Base-by-base conservation (phyloP, 2,113 vertebrate genomes). In the Bubo blakistoni region DNA sequence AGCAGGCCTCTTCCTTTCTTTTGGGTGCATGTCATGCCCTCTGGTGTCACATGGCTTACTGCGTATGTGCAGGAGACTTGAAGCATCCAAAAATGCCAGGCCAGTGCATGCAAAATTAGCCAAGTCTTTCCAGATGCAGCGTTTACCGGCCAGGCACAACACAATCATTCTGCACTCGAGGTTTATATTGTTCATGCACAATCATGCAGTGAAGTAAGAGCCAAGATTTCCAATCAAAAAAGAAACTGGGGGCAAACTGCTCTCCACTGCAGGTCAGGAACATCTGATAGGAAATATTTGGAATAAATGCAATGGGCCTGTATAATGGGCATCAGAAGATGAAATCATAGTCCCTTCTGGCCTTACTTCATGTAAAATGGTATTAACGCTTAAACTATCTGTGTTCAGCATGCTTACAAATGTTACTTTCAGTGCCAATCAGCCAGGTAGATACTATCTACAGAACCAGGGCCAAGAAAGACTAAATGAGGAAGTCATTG, bases 391-490 rank as follows among this genome's bases (percentile, higher is more conserved):
- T 87, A 32, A 89, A 57, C 8, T 55, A 8, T 55, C 78, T 61
- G 10, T 61, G 44, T 76, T 94, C 77, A 69, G 38, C 6, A 3
- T 12, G 26, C 77, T 70, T 92, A 42, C 69, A 91, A 84, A 52
- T 6, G 19, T 69, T 77, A 21, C 21, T 94, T 87, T 76, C 78
- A 44, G 36, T 82, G 91, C 89, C 78, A 76, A 18, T 24, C 81
- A 66, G 52, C 27, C 62, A 70, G 36, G 71, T 77, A 95, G 96
- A 96, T 96, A 96, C 25, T 77, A 96, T 95, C 96, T 91, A 22
- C 30, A 81, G 90, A 90, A 90, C 30, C 8, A 57, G 32, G 46
- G 93, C 96, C 93, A 96, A 95, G 88, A 94, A 88, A 95, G 79
- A 66, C 63, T 90, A 40, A 91, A 93, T 7, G 71, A 95, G 87